Evolutionary conservation across 35 echinoderm and acorn worm species (phyloP).

Genomic region (Heliocidaris tuberculata): DNA sequence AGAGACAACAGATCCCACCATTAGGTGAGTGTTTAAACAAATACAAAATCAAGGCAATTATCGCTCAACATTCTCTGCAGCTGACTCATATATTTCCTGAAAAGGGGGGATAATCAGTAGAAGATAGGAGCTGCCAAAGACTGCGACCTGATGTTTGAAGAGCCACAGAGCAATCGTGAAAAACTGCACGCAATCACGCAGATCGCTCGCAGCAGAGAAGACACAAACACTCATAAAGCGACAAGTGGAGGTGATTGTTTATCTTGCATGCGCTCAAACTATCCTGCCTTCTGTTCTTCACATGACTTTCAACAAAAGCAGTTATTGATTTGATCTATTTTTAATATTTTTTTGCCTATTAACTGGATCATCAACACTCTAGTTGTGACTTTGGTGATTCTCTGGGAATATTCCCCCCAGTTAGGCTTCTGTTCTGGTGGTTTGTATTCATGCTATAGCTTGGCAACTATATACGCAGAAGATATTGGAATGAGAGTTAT

Average conservation of each 20-base stretch:
- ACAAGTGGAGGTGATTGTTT: not conserved
- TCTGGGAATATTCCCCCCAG: not conserved
- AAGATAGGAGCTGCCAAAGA: not conserved
- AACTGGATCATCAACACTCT: not conserved
- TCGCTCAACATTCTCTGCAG: not conserved
- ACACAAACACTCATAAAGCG: slow-evolving; percentile 5
- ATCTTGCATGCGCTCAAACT: not conserved
- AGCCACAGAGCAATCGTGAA: not conserved
- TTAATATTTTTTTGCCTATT: not conserved
- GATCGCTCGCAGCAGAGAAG: not conserved
- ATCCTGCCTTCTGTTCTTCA: not conserved
- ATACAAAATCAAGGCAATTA: not conserved
- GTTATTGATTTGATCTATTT: not conserved
- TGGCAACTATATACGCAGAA: not conserved
- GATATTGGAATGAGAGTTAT: not conserved
- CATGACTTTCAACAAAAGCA: slow-evolving; percentile 10
- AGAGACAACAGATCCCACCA: not conserved
- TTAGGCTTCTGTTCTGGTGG: not conserved
- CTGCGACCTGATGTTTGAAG: not conserved
- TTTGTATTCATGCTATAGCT: not conserved
- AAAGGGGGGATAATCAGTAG: not conserved
- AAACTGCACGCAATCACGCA: not conserved
- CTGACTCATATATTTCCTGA: not conserved
- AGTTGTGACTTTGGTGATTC: not conserved
- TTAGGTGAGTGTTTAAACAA: not conserved